Evolutionary conservation across 2,888 invertebrate species (phyloP), one percentile per base, ranked within the genome.

Genomic region (Ennomos fuscantarius): DNA sequence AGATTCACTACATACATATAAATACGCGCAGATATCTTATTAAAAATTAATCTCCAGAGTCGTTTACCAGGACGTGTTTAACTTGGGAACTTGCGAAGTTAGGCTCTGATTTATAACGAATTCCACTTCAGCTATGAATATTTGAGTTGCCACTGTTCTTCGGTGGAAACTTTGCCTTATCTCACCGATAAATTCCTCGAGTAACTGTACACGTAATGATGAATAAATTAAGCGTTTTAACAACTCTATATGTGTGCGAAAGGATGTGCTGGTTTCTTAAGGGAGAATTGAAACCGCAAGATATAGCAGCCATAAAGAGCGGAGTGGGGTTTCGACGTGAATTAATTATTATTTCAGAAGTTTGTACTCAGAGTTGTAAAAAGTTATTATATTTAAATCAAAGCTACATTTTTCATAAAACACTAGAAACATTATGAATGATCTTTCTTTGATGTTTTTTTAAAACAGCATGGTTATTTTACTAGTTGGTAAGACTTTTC

Each of bases 61-160:
- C 58, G 52, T 63, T 65, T 55, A 69, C 70, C 68, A 69, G 65
- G 66, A 68, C 66, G 69, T 70, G 68, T 73, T 70, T 68, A 69
- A 74, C 70, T 74, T 72, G 68, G 62, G 62, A 76, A 74, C 68
- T 68, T 67, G 60, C 64, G 57, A 72, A 76, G 69, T 72, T 68
- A 52, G 50, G 53, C 63, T 62, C 53, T 62, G 69, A 70, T 73
- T 74, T 70, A 74, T 69, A 73, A 71, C 69, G 66, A 70, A 70
- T 72, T 63, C 67, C 69, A 69, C 57, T 64, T 47, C 50, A 51
- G 62, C 70, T 70, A 76, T 74, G 71, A 78, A 79, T 77, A 74
- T 78, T 76, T 76, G 67, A 77, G 68, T 67, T 69, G 69, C 67
- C 55, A 65, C 63, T 68, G 66, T 65, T 68, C 71, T 66, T 54